A percentile compares a stretch with the other conserved stretches of the same genome.
These are phyloP conservation scores for Dryoscopus gambensis DNA, from an alignment of 2,113 vertebrate genomes.

Conservation along the genomic window DNA sequence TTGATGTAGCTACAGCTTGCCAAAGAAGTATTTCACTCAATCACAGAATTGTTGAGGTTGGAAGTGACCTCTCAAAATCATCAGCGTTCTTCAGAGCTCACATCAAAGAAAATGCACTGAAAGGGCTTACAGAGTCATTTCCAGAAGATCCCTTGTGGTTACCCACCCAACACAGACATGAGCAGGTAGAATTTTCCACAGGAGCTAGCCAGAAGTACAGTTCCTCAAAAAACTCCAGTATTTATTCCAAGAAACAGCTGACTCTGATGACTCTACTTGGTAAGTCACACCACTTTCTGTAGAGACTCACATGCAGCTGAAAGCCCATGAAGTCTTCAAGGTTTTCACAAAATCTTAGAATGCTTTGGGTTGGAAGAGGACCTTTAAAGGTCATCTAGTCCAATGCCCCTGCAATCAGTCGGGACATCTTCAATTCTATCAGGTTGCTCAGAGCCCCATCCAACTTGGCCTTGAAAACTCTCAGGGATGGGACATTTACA, in stretches of 20 bases:
- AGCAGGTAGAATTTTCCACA: neutral
- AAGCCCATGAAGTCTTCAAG: neutral
- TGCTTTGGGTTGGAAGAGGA: neutral
- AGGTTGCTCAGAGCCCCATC: neutral
- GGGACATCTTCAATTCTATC: neutral
- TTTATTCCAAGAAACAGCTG: neutral
- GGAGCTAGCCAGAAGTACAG: neutral
- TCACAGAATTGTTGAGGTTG: neutral
- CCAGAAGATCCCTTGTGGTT: neutral
- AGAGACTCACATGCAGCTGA: neutral
- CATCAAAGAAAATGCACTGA: neutral
- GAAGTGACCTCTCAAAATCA: neutral
- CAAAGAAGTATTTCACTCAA: neutral
- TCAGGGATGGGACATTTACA: neutral
- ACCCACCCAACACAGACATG: neutral
- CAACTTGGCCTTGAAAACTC: neutral
- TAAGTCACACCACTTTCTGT: neutral
- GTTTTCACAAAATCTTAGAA: neutral
- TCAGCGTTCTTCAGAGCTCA: neutral
- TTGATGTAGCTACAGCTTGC: neutral
- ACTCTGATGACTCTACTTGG: neutral
- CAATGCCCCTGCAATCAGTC: accelerated
- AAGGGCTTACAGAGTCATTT: accelerated
- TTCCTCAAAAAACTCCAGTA: neutral
- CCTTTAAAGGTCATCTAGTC: neutral